Conservation (phyloP, 2,113 vertebrate species). For the Brachyhypopomus occidentalis region DNA sequence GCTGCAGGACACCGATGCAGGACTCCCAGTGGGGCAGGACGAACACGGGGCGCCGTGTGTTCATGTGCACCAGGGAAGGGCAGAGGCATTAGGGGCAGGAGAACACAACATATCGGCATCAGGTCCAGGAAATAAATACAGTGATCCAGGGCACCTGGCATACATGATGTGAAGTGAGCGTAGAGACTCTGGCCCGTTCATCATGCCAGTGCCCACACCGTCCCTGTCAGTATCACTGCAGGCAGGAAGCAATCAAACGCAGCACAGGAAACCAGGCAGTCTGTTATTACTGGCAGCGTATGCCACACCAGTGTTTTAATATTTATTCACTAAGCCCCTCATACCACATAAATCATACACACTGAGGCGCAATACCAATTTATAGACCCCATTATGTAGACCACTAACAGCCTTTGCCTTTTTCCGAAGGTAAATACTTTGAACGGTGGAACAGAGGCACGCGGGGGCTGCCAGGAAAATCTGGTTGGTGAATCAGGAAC, state of each 20-base stretch:
- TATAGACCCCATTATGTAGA: conserved; percentile 57
- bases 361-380: conserved; percentile 58
- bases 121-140: neutral
- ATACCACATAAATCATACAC: conserved; percentile 67
- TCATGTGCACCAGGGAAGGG: neutral
- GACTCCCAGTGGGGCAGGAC: neutral
- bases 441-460: conserved; percentile 47
- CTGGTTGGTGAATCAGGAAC: conserved; percentile 37
- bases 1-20: neutral
- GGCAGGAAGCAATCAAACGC: conserved; percentile 63
- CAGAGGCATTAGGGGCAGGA: neutral
- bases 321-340: conserved; percentile 67
- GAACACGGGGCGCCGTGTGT: conserved; percentile 10
- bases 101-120: neutral
- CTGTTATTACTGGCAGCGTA: conserved; percentile 72
- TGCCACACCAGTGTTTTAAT: conserved; percentile 66
- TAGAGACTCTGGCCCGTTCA: conserved; percentile 40
- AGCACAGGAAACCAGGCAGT: conserved; percentile 67
- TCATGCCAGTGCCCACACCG: conserved; percentile 14
- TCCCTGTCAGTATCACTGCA: conserved; percentile 44
- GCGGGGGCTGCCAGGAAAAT: conserved; percentile 53
- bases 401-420: conserved; percentile 63
- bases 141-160: neutral
- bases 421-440: conserved; percentile 61
- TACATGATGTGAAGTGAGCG: conserved; percentile 34